These are phyloP conservation scores for Loxodonta africana DNA, from an alignment of 2,113 vertebrate species.

Conservation along the genomic window DNA sequence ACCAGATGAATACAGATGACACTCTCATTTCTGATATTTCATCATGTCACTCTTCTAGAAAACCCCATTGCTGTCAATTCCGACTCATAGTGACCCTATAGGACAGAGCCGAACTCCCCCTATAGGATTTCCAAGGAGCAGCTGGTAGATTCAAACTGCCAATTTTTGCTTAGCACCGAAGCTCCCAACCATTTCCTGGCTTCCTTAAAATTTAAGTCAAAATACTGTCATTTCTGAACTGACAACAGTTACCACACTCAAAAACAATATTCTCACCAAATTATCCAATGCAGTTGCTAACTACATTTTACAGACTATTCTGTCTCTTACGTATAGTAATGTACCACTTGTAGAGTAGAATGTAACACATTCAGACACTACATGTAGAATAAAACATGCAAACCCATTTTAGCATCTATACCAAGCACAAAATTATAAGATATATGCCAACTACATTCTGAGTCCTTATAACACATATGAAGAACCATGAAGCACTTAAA, in stretches of 20 bases:
- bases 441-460: not conserved
- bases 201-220: not conserved
- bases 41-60: not conserved
- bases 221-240: not conserved
- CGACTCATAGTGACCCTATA: too few relatives aligned
- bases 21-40: not conserved
- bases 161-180: too few relatives aligned
- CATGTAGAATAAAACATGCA: too few relatives aligned
- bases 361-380: too few relatives aligned
- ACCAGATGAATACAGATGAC: not conserved
- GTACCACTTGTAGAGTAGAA: not conserved
- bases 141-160: too few relatives aligned
- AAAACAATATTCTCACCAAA: not conserved
- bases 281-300: not conserved
- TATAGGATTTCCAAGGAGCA: too few relatives aligned
- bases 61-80: too few relatives aligned
- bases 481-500: not conserved
- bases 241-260: not conserved
- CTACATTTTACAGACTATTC: not conserved
- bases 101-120: too few relatives aligned
- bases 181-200: not conserved
- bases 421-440: not conserved
- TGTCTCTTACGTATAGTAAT: not conserved
- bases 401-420: not conserved
- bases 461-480: not conserved